A percentile compares a stretch with the other conserved stretches of the same genome.
These are phyloP conservation scores for Halesus radiatus DNA, from an alignment of 1,140 invertebrate species.

Conservation along the genomic window DNA sequence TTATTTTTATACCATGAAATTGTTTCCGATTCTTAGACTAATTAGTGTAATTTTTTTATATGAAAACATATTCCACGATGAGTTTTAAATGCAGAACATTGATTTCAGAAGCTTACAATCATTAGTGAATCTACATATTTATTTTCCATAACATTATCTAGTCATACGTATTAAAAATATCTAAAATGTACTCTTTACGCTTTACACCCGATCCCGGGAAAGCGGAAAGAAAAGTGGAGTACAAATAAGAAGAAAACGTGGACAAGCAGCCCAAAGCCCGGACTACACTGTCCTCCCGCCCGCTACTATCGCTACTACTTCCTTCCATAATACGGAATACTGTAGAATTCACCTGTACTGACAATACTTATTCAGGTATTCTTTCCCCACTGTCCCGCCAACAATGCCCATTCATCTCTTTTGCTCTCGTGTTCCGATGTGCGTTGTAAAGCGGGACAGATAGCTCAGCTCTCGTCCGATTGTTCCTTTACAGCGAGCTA, in stretches of 20 bases:
- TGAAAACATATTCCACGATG: no score
- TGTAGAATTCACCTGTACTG: constrained; percentile 47
- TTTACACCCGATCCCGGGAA: no score
- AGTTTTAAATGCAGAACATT: no score
- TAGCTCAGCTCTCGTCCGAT: constrained; percentile 63
- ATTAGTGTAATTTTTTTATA: no score
- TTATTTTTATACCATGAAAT: no score
- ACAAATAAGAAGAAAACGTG: background rate
- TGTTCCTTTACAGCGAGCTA: constrained; percentile 71
- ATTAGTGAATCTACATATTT: no score
- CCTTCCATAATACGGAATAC: constrained; percentile 18
- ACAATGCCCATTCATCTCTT: constrained; percentile 64
- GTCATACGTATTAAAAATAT: no score
- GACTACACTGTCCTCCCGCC: no score
- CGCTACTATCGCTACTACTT: background rate
- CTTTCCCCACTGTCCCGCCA: constrained; percentile 47
- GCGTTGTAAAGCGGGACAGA: constrained; percentile 61
- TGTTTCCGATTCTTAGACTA: no score
- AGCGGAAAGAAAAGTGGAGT: background rate
- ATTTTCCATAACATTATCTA: no score
- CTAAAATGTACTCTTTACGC: no score
- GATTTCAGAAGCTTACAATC: no score
- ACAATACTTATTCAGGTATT: constrained; percentile 63
- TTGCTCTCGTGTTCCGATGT: constrained; percentile 54
- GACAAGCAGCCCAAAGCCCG: background rate